Base-by-base conservation (phyloP, 2,888 invertebrate genomes). In the Protodeltote pygarga region DNA sequence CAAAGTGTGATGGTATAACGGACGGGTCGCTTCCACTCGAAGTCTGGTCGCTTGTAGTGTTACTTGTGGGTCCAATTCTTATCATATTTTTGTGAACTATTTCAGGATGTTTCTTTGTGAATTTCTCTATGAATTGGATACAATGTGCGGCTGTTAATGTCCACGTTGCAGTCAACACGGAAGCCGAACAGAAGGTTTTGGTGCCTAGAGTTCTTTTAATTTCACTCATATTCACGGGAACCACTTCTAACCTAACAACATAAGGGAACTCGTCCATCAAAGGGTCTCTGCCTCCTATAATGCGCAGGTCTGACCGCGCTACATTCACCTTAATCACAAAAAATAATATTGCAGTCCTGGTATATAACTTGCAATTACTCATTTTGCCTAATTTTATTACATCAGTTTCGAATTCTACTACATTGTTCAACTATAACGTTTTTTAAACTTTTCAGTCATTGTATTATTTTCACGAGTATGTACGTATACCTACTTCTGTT, bases 91-190 rank as follows among this genome's bases (percentile, higher is more conserved):
- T 57, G 31, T 34, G 4, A 20, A 14, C 2, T 24, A n/a, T 5
- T 3, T n/a, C 8, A 11, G 21, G 29, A 16, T 47, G 24, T 1
- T 19, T 19, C 2, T 2, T 3, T 6, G 16, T 3, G 16, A 23
- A 34, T 49, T 10, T 21, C 9, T 49, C 34, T 9, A 57, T 6
- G n/a, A 57, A 57, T 11, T 39, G 14, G 10, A 57, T 39, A 21
- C 58, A 49, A 24, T 49, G 34, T 5, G 58, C 39, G 3, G 29
- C 13, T 10, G 29, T 39, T 13, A 40, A 19, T 3, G 27, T 33
- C 51, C 60, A 59, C 5, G 32, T 33, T 3, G 20, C n/a, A 6
- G n/a, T 23, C 9, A 40, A n/a, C 35, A 32, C 32, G 2, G 41
- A 32, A 6, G 19, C 40, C 10, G 34, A 9, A 5, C 51, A 49